Percentiles rank a stretch among this genome's conserved stretches.
Evolutionary conservation across 2,113 vertebrate genomes (phyloP).

Genomic region (Trematocara macrostoma): DNA sequence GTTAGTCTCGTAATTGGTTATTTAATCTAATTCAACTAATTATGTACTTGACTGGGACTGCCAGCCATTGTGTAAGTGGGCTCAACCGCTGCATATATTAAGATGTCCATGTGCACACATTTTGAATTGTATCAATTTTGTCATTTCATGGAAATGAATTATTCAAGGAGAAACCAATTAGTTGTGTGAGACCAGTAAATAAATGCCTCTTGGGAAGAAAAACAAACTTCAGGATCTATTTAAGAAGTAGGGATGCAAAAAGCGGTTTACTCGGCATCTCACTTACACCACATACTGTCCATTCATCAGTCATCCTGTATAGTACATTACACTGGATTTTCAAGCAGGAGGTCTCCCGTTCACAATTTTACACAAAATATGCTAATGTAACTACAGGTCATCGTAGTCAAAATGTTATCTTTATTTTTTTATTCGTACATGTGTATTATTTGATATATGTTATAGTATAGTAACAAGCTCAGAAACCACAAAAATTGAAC

Average conservation of each 20-base stretch:
- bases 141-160: constrained; percentile 44
- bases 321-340: background rate
- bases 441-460: background rate
- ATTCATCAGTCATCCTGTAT: background rate
- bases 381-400: background rate
- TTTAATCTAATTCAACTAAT: constrained; percentile 73
- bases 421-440: background rate
- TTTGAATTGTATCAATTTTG: constrained; percentile 42
- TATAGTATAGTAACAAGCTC: background rate
- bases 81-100: constrained; percentile 26
- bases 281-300: background rate
- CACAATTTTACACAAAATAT: background rate
- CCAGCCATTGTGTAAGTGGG: constrained; percentile 58
- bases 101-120: constrained; percentile 29
- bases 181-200: constrained; percentile 42
- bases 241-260: background rate
- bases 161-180: constrained; percentile 31
- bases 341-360: background rate
- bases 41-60: constrained; percentile 66
- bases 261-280: background rate
- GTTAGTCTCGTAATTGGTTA: constrained; percentile 73
- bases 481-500: background rate
- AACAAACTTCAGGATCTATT: background rate
- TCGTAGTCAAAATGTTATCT: background rate
- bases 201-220: background rate